A percentile compares a stretch with the other conserved stretches of the same genome.
Conservation (phyloP, 2,797 vertebrate genomes). For the Labroides dimidiatus region DNA sequence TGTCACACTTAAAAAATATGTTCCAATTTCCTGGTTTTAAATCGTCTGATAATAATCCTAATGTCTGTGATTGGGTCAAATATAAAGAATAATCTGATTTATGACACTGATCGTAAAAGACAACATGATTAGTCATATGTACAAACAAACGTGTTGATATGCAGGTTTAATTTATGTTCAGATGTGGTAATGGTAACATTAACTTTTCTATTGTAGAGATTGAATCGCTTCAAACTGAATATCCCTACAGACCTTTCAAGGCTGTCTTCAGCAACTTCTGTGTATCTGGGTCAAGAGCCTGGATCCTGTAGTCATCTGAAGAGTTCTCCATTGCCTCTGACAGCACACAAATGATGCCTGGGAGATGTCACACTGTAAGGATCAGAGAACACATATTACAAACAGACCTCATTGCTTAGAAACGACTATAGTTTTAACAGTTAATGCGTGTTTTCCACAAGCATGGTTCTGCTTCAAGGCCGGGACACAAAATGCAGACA, state of each 20-base stretch:
- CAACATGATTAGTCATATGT: too few relatives aligned
- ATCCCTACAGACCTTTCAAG: conserved; percentile 89
- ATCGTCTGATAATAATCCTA: too few relatives aligned
- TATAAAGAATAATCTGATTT: too few relatives aligned
- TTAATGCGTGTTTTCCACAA: conserved; percentile 6
- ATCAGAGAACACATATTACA: not conserved
- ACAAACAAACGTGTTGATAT: too few relatives aligned
- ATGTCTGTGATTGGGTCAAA: too few relatives aligned
- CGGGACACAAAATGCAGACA: conserved; percentile 8
- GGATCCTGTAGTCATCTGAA: conserved; percentile 92
- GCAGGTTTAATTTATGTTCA: too few relatives aligned
- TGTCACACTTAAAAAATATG: too few relatives aligned
- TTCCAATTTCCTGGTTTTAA: too few relatives aligned
- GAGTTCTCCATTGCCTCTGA: conserved; percentile 88
- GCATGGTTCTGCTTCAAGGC: not conserved
- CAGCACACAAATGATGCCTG: conserved; percentile 23
- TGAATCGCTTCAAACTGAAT: too few relatives aligned
- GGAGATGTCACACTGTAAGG: conserved; percentile 30
- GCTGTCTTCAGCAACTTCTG: conserved; percentile 96
- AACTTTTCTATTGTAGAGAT: too few relatives aligned
- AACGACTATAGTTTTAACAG: not conserved
- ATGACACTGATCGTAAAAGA: too few relatives aligned
- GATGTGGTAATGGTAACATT: too few relatives aligned
- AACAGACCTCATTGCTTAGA: not conserved
- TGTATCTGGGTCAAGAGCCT: conserved; percentile 91